Percentiles rank a stretch among this genome's conserved stretches.
phyloP scores from a whole-genome alignment of 2,113 vertebrate species.

The Brachyistius frenatus region DNA sequence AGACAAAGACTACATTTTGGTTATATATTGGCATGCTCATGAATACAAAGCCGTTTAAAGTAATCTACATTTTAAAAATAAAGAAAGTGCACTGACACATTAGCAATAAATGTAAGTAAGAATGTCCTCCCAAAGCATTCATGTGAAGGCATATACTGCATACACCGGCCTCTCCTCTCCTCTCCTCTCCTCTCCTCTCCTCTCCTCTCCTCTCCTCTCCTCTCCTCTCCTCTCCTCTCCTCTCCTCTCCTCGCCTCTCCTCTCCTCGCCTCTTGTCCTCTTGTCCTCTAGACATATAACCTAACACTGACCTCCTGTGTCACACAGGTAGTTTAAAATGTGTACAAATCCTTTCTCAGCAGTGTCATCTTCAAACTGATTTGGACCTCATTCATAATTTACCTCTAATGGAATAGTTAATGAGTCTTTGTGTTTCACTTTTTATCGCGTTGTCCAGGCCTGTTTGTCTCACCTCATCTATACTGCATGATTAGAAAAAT shows the following conservation, averaged over 20 bases:
- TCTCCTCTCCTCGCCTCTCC: background rate
- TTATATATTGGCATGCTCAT: too few species aligned
- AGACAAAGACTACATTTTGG: too few species aligned
- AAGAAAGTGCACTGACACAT: too few species aligned
- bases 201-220: too few species aligned
- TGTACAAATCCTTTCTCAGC: slow-evolving; percentile 43
- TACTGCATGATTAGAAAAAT: slow-evolving; percentile 68
- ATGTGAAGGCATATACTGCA: too few species aligned
- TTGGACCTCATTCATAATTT: slow-evolving; percentile 67
- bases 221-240: background rate
- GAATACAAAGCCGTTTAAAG: too few species aligned
- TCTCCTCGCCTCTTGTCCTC: background rate
- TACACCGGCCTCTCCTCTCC: too few species aligned
- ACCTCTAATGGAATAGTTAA: slow-evolving; percentile 76
- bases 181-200: too few species aligned
- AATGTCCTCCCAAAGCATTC: too few species aligned
- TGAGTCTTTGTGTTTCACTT: slow-evolving; percentile 62
- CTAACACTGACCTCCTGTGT: slow-evolving; percentile 24
- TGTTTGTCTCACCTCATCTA: slow-evolving; percentile 67
- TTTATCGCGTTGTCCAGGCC: slow-evolving; percentile 50
- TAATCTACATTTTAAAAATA: too few species aligned
- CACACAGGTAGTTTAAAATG: slow-evolving; percentile 24
- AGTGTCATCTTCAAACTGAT: slow-evolving; percentile 59
- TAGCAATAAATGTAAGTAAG: too few species aligned
- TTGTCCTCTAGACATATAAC: slow-evolving; percentile 34